These are phyloP conservation scores for Branchipolynoe longqiensis DNA, from an alignment of 2,888 invertebrate genomes.

Conservation along the genomic window DNA sequence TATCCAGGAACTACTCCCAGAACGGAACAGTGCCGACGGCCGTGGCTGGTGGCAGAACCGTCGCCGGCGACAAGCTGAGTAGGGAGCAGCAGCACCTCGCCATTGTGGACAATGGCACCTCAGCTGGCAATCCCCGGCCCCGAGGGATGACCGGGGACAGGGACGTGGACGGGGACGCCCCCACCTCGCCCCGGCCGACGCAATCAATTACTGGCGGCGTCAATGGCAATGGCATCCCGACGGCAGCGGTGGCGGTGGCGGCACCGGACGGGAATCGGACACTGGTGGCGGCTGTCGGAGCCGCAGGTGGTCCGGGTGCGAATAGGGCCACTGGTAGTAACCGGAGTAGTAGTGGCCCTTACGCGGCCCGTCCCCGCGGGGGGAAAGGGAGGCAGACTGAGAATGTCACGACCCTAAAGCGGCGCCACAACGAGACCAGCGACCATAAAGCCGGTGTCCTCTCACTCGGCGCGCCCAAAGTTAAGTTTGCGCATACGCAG, in stretches of 20 bases:
- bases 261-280: not conserved
- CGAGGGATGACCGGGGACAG: not conserved
- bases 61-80: not conserved
- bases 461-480: not conserved
- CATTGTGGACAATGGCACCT: constrained; percentile 3
- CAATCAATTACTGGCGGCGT: no score
- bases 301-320: not conserved
- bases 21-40: no score
- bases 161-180: not conserved
- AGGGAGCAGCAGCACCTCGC: not conserved
- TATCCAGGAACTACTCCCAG: not conserved
- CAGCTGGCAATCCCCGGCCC: not conserved
- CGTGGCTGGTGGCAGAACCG: no score
- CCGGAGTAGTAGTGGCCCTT: not conserved
- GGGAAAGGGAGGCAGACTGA: not conserved
- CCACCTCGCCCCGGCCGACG: not conserved
- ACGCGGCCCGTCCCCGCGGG: not conserved
- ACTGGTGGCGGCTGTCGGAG: not conserved
- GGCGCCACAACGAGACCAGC: not conserved
- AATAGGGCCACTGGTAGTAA: no score
- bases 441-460: constrained; percentile 7
- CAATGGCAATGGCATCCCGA: not conserved
- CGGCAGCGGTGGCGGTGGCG: not conserved
- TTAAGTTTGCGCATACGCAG: constrained; percentile 7
- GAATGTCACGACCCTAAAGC: constrained; percentile 16